Conservation (phyloP, 2,888 invertebrate species). For the Melipona beecheii region DNA sequence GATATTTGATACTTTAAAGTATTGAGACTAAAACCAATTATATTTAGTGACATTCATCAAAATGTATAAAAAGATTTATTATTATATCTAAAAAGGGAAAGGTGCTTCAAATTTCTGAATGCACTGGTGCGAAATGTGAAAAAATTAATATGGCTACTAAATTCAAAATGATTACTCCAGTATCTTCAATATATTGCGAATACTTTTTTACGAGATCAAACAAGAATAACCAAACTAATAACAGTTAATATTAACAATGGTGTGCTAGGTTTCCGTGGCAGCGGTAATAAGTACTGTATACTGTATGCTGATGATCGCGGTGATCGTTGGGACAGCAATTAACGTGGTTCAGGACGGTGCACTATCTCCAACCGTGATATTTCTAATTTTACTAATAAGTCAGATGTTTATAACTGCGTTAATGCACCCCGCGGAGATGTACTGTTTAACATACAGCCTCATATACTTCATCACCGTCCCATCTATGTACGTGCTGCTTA, state of each 20-base stretch:
- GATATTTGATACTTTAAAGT: no score
- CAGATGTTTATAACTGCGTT: slow-evolving; percentile 84
- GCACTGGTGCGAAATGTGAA: background rate
- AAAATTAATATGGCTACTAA: background rate
- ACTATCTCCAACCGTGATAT: slow-evolving; percentile 84
- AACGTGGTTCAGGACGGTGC: slow-evolving; percentile 82
- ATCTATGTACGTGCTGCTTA: slow-evolving; percentile 87
- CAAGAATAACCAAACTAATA: no score
- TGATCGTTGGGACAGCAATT: slow-evolving; percentile 83
- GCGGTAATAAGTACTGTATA: slow-evolving; percentile 84
- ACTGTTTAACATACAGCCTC: slow-evolving; percentile 83
- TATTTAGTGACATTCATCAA: no score
- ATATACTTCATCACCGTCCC: slow-evolving; percentile 88
- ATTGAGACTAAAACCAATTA: no score
- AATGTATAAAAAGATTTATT: no score
- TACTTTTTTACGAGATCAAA: background rate
- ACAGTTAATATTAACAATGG: slow-evolving; percentile 14
- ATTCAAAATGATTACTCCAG: background rate
- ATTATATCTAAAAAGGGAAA: no score
- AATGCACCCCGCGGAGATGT: slow-evolving; percentile 84
- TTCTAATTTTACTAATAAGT: slow-evolving; percentile 83
- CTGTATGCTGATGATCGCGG: slow-evolving; percentile 85
- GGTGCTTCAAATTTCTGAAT: no score
- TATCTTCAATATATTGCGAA: background rate
- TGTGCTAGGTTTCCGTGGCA: slow-evolving; percentile 82